Evolutionary conservation across 2,797 vertebrate species (phyloP), one percentile per base, ranked within the genome.

Genomic region (Macroramphosus scolopax): DNA sequence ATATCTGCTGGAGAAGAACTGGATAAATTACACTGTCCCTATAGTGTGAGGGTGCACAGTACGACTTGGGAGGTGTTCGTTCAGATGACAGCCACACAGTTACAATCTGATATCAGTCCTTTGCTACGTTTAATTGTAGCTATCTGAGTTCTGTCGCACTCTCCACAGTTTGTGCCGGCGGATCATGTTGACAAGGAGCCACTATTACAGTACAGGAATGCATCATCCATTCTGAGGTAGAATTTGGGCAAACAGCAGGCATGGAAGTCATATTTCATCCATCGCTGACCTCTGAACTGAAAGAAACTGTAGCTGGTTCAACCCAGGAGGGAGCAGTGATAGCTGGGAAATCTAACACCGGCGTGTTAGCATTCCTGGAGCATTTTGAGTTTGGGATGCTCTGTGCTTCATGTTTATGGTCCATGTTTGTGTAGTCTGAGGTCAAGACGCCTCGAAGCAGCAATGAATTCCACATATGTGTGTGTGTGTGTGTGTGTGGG

Each of bases 281-380:
- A 42, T 37, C 29, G 52, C 49, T 73, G 79, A 86, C 80, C 82
- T 76, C 42, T 81, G 78, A 82, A 62, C 84, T 37, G 22, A 28
- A 11, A 50, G 65, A 67, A 62, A 70, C 57, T 43, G 47, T 65
- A 68, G 68, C 63, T 48, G 45, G 31, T 50, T 53, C 37, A 48
- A 24, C 48, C 33, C 42, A 24, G 38, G 37, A 66, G 70, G 52
- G 53, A 53, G 77, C 41, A 16, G 41, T 37, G 65, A 50, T 54
- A 34, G 60, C 68, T 69, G 72, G 72, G 84, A 73, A 87, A 87
- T 78, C 56, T 77, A 82, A 86, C 85, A 85, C 83, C 70, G 6
- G 11, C 14, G 7, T 76, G 83, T 81, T 81, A 53, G 83, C 83
- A 84, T 85, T 87, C 82, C 81, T 29, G 43, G 39, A 68, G 76